Conservation (phyloP, 2,888 invertebrate genomes). For the Dryobota labecula region DNA sequence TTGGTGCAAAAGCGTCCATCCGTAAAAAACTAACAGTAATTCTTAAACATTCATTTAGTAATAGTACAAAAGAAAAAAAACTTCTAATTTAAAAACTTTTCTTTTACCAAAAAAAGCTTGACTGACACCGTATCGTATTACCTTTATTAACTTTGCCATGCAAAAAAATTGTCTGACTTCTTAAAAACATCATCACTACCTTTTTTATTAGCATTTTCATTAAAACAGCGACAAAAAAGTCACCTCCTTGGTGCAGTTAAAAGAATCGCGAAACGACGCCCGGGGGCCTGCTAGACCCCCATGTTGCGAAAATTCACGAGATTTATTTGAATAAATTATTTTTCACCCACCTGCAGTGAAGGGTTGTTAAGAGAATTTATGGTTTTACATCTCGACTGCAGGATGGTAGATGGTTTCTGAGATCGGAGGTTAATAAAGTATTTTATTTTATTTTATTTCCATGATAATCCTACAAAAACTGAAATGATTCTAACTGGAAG, state of each 20-base stretch:
- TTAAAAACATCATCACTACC: slow-evolving; percentile 70
- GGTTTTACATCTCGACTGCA: slow-evolving; percentile 71
- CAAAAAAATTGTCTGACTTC: slow-evolving; percentile 44
- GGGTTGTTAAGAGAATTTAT: slow-evolving; percentile 87
- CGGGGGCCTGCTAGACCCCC: slow-evolving; percentile 81
- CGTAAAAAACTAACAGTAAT: slow-evolving; percentile 17
- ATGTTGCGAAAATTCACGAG: slow-evolving; percentile 82
- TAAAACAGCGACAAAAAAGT: slow-evolving; percentile 80
- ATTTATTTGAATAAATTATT: slow-evolving; percentile 90
- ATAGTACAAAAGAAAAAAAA: slow-evolving; percentile 30
- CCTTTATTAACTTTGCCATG: not conserved
- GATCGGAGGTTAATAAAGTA: slow-evolving; percentile 42
- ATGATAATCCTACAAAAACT: not conserved
- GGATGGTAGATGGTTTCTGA: slow-evolving; percentile 55
- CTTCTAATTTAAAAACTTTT: slow-evolving; percentile 30
- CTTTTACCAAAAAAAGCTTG: slow-evolving; percentile 26
- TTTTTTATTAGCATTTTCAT: slow-evolving; percentile 83
- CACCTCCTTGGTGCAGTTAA: slow-evolving; percentile 83
- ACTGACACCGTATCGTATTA: slow-evolving; percentile 26
- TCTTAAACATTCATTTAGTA: slow-evolving; percentile 21
- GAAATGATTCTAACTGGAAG: not conserved
- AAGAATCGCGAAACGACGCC: slow-evolving; percentile 85
- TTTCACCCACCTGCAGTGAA: slow-evolving; percentile 87
- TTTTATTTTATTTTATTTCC: slow-evolving; percentile 36
- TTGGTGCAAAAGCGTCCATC: not conserved